Percentiles rank a stretch among this genome's conserved stretches.
These are phyloP conservation scores for Bugulina stolonifera DNA, from an alignment of 2,888 invertebrate genomes.

Conservation along the genomic window DNA sequence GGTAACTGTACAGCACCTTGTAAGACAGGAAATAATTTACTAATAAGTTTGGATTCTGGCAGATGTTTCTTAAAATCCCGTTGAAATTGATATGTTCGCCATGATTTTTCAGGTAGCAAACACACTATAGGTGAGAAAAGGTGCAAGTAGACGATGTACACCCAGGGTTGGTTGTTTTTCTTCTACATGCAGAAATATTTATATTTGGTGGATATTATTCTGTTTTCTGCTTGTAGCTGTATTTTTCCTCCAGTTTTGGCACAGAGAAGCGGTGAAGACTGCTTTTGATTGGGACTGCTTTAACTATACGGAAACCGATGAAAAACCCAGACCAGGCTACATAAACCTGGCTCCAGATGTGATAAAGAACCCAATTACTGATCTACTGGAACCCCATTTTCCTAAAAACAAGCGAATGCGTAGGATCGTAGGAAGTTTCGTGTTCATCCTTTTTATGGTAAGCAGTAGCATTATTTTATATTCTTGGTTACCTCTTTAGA, in stretches of 20 bases:
- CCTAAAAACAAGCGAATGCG: slow-evolving; percentile 54
- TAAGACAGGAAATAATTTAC: too few species aligned
- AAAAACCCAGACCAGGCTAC: slow-evolving; percentile 59
- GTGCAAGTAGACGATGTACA: too few species aligned
- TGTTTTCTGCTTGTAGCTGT: slow-evolving; percentile 53
- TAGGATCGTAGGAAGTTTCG: slow-evolving; percentile 57
- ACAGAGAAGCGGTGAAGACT: slow-evolving; percentile 57
- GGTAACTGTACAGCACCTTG: too few species aligned
- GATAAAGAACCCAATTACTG: slow-evolving; percentile 59
- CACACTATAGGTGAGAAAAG: too few species aligned
- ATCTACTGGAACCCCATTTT: slow-evolving; percentile 58
- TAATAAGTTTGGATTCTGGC: too few species aligned
- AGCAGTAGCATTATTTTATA: too few species aligned
- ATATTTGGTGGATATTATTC: not conserved
- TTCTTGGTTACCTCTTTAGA: too few species aligned
- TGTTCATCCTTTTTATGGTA: slow-evolving; percentile 58
- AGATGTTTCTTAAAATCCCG: too few species aligned
- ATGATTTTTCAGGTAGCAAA: too few species aligned
- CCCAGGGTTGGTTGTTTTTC: too few species aligned
- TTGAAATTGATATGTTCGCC: too few species aligned
- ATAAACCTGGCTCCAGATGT: slow-evolving; percentile 56
- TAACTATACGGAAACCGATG: slow-evolving; percentile 59
- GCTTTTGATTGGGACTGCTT: slow-evolving; percentile 60
- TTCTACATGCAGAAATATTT: not conserved
- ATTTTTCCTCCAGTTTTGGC: slow-evolving; percentile 60